phyloP scores from a whole-genome alignment of 2,113 vertebrate genomes.

The Malaclemys terrapin region DNA sequence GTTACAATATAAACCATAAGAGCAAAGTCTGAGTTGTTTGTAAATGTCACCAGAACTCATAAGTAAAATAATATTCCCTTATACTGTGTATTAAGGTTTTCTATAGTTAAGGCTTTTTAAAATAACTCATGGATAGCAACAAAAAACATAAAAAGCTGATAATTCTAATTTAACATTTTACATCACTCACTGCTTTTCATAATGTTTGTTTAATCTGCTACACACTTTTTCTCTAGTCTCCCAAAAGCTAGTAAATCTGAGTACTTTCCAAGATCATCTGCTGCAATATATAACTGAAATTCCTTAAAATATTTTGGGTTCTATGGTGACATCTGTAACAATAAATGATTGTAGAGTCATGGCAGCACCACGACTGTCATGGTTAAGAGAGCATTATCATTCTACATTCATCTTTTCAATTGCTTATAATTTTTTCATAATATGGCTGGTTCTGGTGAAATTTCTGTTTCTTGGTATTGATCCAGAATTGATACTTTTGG shows the following conservation, averaged over 20 bases:
- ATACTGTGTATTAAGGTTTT: background rate
- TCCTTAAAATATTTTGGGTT: conserved; percentile 70
- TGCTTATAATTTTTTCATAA: background rate
- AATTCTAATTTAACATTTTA: conserved; percentile 59
- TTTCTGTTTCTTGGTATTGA: conserved; percentile 1
- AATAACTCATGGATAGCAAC: background rate
- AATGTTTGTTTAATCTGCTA: conserved; percentile 41
- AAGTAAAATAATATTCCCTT: background rate
- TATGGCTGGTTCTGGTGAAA: background rate
- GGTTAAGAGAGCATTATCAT: conserved; percentile 3
- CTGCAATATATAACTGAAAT: conserved; percentile 55
- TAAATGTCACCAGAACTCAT: background rate
- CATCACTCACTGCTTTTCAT: background rate
- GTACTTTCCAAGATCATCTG: background rate
- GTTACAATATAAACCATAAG: background rate
- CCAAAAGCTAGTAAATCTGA: conserved; percentile 34
- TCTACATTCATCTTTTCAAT: conserved; percentile 36
- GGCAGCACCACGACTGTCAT: background rate
- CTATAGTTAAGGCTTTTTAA: background rate
- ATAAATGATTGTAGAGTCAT: conserved; percentile 43
- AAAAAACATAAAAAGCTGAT: background rate
- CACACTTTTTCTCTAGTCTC: conserved; percentile 21
- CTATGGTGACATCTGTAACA: conserved; percentile 59
- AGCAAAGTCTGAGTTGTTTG: conserved; percentile 2
- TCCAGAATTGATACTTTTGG: background rate